Conservation (phyloP, 2,113 vertebrate species). For the Dolichotis patagonum region DNA sequence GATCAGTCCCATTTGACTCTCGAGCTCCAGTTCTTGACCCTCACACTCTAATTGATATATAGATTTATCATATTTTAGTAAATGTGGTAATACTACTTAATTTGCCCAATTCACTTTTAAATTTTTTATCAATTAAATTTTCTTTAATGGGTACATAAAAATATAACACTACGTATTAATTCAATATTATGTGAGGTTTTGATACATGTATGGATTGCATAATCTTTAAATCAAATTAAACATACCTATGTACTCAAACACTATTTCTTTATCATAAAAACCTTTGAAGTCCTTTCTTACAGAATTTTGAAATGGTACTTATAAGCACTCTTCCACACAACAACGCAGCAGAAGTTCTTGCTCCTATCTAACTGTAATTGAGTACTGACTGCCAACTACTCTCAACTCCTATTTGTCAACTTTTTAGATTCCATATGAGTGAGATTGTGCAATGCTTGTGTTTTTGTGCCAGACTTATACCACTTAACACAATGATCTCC, state of each 20-base stretch:
- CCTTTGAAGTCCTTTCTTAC: neutral
- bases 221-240: neutral
- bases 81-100: neutral
- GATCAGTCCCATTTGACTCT: neutral
- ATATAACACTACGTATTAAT: neutral
- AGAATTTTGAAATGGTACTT: neutral
- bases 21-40: neutral
- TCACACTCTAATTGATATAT: neutral
- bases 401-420: neutral
- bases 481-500: neutral
- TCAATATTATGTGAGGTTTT: neutral
- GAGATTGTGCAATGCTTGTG: neutral
- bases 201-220: neutral
- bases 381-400: neutral
- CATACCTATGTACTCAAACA: neutral
- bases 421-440: neutral
- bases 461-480: neutral
- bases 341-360: neutral
- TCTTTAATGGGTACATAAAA: neutral
- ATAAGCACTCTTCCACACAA: neutral
- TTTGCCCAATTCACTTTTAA: constrained; percentile 48
- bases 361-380: neutral
- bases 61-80: constrained; percentile 12
- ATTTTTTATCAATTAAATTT: neutral
- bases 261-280: neutral